Evolutionary conservation across 2,113 vertebrate species (phyloP).

Genomic region (Vulpes lagopus): DNA sequence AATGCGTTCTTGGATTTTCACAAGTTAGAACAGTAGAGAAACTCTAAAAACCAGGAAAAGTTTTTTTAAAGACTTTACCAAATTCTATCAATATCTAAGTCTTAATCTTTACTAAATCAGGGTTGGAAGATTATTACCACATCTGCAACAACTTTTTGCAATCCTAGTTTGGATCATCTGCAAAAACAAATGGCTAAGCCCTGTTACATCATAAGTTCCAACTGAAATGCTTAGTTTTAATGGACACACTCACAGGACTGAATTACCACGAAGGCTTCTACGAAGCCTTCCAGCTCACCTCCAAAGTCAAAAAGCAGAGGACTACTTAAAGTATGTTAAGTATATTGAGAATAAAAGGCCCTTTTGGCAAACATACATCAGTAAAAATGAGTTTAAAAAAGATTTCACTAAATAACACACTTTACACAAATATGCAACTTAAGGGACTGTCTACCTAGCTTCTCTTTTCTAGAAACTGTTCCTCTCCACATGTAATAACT

Average conservation of each 20-base stretch:
- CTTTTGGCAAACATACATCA: background rate
- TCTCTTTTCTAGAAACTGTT: background rate
- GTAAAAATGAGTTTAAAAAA: background rate
- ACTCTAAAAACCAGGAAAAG: background rate
- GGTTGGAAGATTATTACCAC: background rate
- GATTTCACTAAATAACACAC: background rate
- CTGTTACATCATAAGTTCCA: background rate
- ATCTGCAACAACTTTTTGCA: background rate
- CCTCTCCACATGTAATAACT: background rate
- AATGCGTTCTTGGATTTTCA: background rate
- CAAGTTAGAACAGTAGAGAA: background rate
- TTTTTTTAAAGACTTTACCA: background rate
- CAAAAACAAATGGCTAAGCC: background rate
- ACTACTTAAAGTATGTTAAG: background rate
- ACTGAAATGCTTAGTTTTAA: background rate
- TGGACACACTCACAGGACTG: background rate
- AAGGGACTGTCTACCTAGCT: background rate
- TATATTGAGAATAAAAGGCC: background rate
- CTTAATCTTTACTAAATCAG: slow-evolving; percentile 24
- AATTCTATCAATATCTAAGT: background rate
- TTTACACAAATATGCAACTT: background rate
- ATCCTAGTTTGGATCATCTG: background rate
- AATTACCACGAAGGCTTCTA: background rate
- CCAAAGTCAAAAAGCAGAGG: slow-evolving; percentile 13
- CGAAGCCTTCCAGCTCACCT: background rate